Base-by-base conservation (phyloP, 2,797 vertebrate species). In the Nannoperca australis region DNA sequence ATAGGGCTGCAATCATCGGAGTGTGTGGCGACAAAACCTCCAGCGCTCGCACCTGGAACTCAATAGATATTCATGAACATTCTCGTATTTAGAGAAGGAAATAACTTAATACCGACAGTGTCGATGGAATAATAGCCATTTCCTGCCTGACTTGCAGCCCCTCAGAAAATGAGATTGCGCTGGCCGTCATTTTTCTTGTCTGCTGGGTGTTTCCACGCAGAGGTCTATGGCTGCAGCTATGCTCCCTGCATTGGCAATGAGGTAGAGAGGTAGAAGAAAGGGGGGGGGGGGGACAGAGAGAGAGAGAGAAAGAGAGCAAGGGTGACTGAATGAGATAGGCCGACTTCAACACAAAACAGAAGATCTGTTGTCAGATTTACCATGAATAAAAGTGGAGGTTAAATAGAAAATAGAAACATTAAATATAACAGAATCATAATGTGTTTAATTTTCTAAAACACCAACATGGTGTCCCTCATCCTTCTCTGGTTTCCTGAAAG, bases 61-160 rank as follows among this genome's bases (percentile, higher is more conserved):
- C 97, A 97, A 98, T 98, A 98, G 97, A 97, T 98, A 98, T 99
- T 99, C 97, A 99, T 98, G 97, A 98, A 97, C 96, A 96, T 97
- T 97, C 96, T 95, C 95, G 96, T 98, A 98, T 98, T 99, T 98
- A 99, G 97, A 97, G 97, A 97, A 97, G 97, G 97, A 98, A 98
- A 99, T 98, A 98, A 98, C 97, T 98, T 98, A 98, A 98, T 98
- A 96, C 97, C 96, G 97, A 98, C 98, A 97, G 97, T 96, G 96
- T 96, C 96, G 96, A 96, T 96, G 97, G 97, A 98, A 97, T 98
- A 98, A 98, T 97, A 96, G 97, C 97, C 96, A 96, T 97, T 97
- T 98, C 97, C 97, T 97, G 97, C 95, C 97, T 97, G 97, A 97
- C 97, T 97, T 96, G 97, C 97, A 97, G 97, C 97, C 96, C 96